Base-by-base conservation (phyloP, 2,113 vertebrate species). In the Oncorhynchus tshawytscha region DNA sequence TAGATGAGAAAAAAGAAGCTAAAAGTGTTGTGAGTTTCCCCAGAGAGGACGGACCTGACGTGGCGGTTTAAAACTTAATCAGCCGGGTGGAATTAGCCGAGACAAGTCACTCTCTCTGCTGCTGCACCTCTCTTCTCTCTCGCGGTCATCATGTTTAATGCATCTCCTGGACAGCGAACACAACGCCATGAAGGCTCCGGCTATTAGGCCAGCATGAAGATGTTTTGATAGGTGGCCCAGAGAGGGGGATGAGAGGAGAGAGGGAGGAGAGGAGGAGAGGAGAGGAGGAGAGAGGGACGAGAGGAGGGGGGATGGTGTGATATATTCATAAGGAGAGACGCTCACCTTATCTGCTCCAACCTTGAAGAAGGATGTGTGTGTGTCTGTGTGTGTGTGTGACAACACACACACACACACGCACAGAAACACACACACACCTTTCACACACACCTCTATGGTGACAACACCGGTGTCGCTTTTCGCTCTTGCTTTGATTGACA, bases 401-500 rank as follows among this genome's bases (percentile, higher is more conserved):
- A n/a, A n/a, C n/a, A 45, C 39, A 7, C 1, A 39, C 34, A 84
- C 75, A 25, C 25, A 25, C 25, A 25, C 25, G 84, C 85, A 84
- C 87, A 45, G 2, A 45, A 68, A 69, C 77, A 54, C 66, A 81
- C 75, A 84, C 84, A 83, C 29, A 77, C 77, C 62, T 84, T 82
- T 45, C 9, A 45, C 54, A 84, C 75, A 39, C 34, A 84, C 87
- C 89, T 85, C 82, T 80, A 73, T 74, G 20, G 59, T 2, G n/a
- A 84, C 71, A 74, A 79, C 86, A 89, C 80, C 27, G 25, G 72
- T 49, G 70, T 91, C 70, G 76, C 89, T 87, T 16, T 54, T 18
- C 49, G 51, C 51, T 54, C 51, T 18, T 16, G 15, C 91, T 86
- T 91, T 97, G 96, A 98, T 95, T 96, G 96, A 97, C 91, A 90